Conservation (phyloP, 2,797 vertebrate species). For the Cossypha caffra region DNA sequence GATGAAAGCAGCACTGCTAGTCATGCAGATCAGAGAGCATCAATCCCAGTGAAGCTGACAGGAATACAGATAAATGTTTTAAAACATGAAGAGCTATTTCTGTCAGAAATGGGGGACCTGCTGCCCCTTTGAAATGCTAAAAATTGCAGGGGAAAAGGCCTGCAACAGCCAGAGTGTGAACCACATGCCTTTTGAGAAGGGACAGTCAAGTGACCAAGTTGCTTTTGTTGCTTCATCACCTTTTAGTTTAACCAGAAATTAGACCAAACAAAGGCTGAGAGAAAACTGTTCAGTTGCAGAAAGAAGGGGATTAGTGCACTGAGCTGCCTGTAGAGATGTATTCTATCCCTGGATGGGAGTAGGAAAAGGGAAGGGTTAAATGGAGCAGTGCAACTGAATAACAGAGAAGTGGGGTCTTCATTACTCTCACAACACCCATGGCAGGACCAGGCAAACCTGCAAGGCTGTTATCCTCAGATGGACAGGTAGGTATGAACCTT, state of each 20-base stretch:
- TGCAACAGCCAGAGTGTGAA: not conserved
- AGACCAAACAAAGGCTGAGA: not conserved
- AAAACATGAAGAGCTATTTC: not conserved
- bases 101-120: not conserved
- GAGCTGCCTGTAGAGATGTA: not conserved
- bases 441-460: not conserved
- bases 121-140: not conserved
- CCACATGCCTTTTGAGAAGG: not conserved
- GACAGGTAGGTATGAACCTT: not conserved
- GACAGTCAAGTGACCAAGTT: rapidly evolving
- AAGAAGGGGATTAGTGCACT: not conserved
- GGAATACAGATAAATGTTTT: not conserved
- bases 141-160: not conserved
- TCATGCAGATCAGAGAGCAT: not conserved
- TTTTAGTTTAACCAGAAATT: not conserved
- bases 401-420: not conserved
- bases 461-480: not conserved
- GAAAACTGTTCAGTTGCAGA: not conserved
- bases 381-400: not conserved
- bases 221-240: not conserved
- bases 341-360: not conserved
- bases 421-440: not conserved
- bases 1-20: not conserved
- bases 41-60: not conserved
- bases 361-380: rapidly evolving